Percentiles rank a stretch among this genome's conserved stretches.
Evolutionary conservation across 2,113 vertebrate species (phyloP).

Genomic region (Rhynchopsitta pachyrhyncha): DNA sequence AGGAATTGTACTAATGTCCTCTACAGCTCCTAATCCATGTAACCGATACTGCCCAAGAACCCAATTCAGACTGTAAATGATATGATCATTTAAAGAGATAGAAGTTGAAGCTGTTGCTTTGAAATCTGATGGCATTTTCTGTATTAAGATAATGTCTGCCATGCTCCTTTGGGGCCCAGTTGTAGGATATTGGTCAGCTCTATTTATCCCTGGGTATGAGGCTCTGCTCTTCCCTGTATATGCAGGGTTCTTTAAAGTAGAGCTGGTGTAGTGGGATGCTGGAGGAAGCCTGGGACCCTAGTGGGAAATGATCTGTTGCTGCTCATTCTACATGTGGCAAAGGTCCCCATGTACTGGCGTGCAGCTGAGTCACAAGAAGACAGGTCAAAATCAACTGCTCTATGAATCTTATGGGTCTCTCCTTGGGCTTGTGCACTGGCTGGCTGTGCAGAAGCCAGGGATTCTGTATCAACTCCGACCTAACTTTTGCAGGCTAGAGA

Average conservation of each 20-base stretch:
- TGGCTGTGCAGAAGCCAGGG: background rate
- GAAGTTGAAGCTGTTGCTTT: constrained; percentile 7
- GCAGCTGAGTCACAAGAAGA: background rate
- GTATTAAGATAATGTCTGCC: background rate
- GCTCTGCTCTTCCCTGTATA: background rate
- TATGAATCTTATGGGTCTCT: background rate
- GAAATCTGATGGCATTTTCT: constrained; percentile 16
- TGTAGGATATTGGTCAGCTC: background rate
- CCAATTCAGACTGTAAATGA: constrained; percentile 35
- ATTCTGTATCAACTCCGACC: background rate
- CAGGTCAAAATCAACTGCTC: background rate
- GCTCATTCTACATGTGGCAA: background rate
- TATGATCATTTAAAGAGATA: constrained; percentile 20
- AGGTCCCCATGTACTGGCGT: background rate
- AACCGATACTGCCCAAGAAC: constrained; percentile 40
- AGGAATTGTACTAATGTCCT: constrained; percentile 33
- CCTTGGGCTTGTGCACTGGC: background rate
- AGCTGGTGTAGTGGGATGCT: background rate
- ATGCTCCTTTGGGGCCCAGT: background rate
- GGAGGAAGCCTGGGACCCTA: background rate
- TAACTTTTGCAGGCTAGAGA: background rate
- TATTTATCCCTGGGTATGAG: background rate
- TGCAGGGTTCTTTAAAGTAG: background rate
- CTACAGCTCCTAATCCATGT: constrained; percentile 28
- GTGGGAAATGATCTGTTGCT: background rate